Conservation (phyloP, 1,140 invertebrate species). For the Nilaparvata lugens region DNA sequence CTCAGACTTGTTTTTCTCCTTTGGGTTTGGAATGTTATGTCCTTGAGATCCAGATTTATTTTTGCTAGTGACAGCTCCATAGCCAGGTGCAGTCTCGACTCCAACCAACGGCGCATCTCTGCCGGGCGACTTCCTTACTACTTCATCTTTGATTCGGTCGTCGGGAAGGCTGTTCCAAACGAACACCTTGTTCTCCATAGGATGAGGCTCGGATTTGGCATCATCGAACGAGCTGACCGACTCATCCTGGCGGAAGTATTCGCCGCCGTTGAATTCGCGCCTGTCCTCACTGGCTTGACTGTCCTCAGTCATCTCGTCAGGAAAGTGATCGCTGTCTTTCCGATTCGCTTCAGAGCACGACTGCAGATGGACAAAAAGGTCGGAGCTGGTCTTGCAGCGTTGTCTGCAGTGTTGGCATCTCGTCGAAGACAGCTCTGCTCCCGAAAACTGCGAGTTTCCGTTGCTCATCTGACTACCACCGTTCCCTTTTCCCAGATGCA, state of each 20-base stretch:
- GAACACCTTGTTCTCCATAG: slow-evolving; percentile 66
- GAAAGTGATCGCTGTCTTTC: slow-evolving; percentile 21
- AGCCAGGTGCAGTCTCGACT: slow-evolving; percentile 42
- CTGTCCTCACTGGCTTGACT: slow-evolving; percentile 22
- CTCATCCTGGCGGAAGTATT: not conserved
- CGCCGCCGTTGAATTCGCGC: slow-evolving; percentile 22
- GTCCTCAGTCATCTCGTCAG: slow-evolving; percentile 20
- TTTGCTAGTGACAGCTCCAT: slow-evolving; percentile 41
- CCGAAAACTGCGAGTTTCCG: slow-evolving; percentile 33
- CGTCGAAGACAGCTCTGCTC: slow-evolving; percentile 43
- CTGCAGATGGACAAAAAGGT: slow-evolving; percentile 62
- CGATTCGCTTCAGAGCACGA: slow-evolving; percentile 48
- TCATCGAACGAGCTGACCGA: slow-evolving; percentile 20
- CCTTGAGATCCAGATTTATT: slow-evolving; percentile 30
- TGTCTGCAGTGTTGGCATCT: slow-evolving; percentile 76
- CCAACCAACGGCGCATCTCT: slow-evolving; percentile 31
- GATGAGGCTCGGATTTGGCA: slow-evolving; percentile 42
- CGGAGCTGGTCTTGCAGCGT: slow-evolving; percentile 68
- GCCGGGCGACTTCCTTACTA: slow-evolving; percentile 23
- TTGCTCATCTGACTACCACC: slow-evolving; percentile 32
- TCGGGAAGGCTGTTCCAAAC: slow-evolving; percentile 55
- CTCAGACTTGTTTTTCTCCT: slow-evolving; percentile 12
- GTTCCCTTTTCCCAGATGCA: slow-evolving; percentile 34
- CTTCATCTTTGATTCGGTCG: slow-evolving; percentile 28
- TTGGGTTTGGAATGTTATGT: slow-evolving; percentile 4